These are phyloP conservation scores for Danio aesculapii DNA, from an alignment of 2,797 vertebrate species.

Conservation along the genomic window DNA sequence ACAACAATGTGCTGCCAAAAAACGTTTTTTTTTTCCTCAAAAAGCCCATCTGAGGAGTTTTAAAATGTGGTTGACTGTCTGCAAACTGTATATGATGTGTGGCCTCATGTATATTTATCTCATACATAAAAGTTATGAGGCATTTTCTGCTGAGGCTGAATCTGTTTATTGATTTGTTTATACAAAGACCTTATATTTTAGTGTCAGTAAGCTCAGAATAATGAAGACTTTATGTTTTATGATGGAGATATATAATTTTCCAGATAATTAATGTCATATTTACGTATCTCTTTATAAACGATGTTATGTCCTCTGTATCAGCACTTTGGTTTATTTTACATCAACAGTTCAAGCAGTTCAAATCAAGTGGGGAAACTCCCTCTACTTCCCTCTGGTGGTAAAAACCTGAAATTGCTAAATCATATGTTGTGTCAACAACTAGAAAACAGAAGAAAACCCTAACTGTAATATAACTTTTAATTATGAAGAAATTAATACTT, in stretches of 20 bases:
- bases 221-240: background rate
- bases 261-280: conserved; percentile 20
- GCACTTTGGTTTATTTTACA: conserved; percentile 1
- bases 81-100: conserved; percentile 3
- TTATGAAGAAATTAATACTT: background rate
- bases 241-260: background rate
- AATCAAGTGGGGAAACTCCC: background rate
- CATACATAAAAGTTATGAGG: background rate
- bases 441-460: background rate
- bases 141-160: conserved; percentile 18
- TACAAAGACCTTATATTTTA: background rate
- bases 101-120: conserved; percentile 9
- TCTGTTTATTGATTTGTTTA: conserved; percentile 6
- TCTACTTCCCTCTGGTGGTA: conserved; percentile 29
- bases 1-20: conserved; percentile 35
- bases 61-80: conserved; percentile 12
- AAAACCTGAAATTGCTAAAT: background rate
- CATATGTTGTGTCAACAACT: background rate
- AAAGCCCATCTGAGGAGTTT: conserved; percentile 15
- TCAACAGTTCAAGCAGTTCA: background rate
- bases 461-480: background rate
- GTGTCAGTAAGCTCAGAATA: background rate
- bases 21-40: conserved; percentile 1
- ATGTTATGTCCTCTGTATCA: background rate
- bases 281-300: conserved; percentile 17